Evolutionary conservation across 2,888 invertebrate species (phyloP).

Genomic region (Labia minor): DNA sequence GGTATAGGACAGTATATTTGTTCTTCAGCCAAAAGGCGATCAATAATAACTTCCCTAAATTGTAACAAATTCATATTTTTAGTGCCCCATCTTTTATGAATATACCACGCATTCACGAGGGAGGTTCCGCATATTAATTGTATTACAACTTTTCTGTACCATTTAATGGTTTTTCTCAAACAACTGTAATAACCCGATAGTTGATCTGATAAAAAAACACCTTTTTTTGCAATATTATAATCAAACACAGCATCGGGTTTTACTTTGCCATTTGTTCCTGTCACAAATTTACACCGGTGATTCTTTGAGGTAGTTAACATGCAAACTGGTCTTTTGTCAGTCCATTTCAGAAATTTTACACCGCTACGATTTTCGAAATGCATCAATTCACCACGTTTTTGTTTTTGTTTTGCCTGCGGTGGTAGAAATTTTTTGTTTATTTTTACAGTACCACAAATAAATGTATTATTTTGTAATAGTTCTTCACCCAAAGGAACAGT

Average conservation of each 20-base stretch:
- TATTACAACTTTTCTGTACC: conserved; percentile 17
- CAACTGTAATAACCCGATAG: conserved; percentile 23
- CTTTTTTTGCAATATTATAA: conserved; percentile 23
- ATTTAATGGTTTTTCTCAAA: conserved; percentile 23
- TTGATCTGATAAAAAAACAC: conserved; percentile 24
- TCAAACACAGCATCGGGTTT: conserved; percentile 23
- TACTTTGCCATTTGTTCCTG: conserved; percentile 23
- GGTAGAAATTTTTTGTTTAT: conserved; percentile 29
- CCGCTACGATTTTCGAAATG: conserved; percentile 29
- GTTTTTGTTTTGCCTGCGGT: conserved; percentile 25
- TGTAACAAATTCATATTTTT: conserved; percentile 23
- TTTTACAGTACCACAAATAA: conserved; percentile 28
- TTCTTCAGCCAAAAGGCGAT: conserved; percentile 21
- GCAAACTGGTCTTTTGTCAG: conserved; percentile 27
- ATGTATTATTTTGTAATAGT: conserved; percentile 15
- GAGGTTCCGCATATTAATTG: conserved; percentile 24
- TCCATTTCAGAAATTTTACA: conserved; percentile 28
- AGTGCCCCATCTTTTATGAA: conserved; percentile 24
- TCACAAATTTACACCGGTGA: conserved; percentile 21
- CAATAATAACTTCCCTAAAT: conserved; percentile 24
- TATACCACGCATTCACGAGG: conserved; percentile 22
- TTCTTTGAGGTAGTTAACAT: conserved; percentile 21
- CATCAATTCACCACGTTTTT: conserved; percentile 29
- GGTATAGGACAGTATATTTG: too few relatives aligned
- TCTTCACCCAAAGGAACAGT: not conserved